Evolutionary conservation across 2,888 invertebrate species (phyloP), one percentile per base, ranked within the genome.

Genomic region (Hirudinaria manillensis): DNA sequence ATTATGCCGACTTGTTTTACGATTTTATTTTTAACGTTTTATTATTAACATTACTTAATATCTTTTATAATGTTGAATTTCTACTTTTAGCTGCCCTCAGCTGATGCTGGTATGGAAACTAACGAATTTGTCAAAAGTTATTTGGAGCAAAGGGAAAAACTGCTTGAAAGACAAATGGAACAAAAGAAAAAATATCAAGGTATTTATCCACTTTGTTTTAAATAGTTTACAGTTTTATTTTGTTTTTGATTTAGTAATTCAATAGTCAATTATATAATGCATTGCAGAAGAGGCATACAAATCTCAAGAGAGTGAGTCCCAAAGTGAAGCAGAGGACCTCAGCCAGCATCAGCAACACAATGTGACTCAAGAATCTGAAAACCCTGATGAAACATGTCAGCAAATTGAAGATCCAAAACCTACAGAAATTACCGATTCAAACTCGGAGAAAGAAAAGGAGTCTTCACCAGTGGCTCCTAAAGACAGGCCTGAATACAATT

Each of bases 81-180:
- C 1, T 16, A 61, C 29, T 61, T 61, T 61, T 61, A 70, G 67
- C 53, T 68, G 13, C 38, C 71, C 6, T 32, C 61, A 53, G 70
- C 29, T n/a, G 72, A 71, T 70, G 36, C 45, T 27, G 27, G 74
- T 36, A 76, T 70, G 13, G 81, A 80, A 29, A 79, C 82, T 76
- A 87, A 85, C 84, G 86, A 86, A 73, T 84, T 86, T 78, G 83
- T 87, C 38, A 83, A 85, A 76, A 85, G 86, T 71, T 87, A 87
- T 79, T 80, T 87, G 78, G 85, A 86, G 80, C 86, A 86, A 76
- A 21, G 78, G n/a, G 70, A 76, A 19, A 84, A 83, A 77, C 81
- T 84, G 72, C 82, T 84, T 74, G 83, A 85, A 79, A 81, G 81
- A 53, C 85, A 86, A 77, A 83, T 85, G 78, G 84, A 85, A 78